These are phyloP conservation scores for Pelobates cultripes DNA, from an alignment of 2,797 vertebrate species.

Conservation along the genomic window DNA sequence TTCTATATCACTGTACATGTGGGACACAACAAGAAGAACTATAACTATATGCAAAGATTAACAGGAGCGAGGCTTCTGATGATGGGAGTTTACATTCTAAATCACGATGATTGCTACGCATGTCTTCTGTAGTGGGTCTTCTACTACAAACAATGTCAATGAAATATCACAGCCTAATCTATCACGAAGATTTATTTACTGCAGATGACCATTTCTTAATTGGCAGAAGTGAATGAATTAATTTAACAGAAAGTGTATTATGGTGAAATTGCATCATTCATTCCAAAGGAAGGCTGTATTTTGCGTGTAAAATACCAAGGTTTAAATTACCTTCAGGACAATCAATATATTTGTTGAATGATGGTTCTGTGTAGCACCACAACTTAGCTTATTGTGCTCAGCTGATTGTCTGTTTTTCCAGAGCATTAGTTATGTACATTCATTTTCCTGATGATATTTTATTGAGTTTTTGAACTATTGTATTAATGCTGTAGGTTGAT, in stretches of 20 bases:
- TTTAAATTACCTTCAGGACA: slow-evolving; percentile 45
- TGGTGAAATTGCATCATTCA: background rate
- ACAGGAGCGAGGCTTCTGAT: too few relatives aligned
- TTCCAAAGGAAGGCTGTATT: slow-evolving; percentile 8
- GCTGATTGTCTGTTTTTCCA: slow-evolving; percentile 62
- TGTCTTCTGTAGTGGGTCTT: background rate
- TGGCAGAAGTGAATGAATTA: background rate
- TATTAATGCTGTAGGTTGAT: slow-evolving; percentile 17
- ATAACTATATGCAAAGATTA: too few relatives aligned
- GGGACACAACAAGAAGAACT: too few relatives aligned
- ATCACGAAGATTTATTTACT: background rate
- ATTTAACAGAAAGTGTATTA: background rate
- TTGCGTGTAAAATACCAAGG: slow-evolving; percentile 48
- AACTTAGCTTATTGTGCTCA: slow-evolving; percentile 61
- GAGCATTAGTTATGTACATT: slow-evolving; percentile 63
- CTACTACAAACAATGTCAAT: background rate
- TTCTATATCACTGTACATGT: too few relatives aligned
- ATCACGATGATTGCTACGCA: too few relatives aligned
- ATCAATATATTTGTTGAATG: slow-evolving; percentile 60
- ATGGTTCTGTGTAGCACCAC: slow-evolving; percentile 68
- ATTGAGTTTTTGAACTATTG: slow-evolving; percentile 35
- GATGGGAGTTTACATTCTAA: background rate
- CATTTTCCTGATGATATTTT: slow-evolving; percentile 66
- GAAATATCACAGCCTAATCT: background rate
- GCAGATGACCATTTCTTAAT: background rate